phyloP scores from a whole-genome alignment of 2,797 vertebrate genomes.

The Balearica regulorum region DNA sequence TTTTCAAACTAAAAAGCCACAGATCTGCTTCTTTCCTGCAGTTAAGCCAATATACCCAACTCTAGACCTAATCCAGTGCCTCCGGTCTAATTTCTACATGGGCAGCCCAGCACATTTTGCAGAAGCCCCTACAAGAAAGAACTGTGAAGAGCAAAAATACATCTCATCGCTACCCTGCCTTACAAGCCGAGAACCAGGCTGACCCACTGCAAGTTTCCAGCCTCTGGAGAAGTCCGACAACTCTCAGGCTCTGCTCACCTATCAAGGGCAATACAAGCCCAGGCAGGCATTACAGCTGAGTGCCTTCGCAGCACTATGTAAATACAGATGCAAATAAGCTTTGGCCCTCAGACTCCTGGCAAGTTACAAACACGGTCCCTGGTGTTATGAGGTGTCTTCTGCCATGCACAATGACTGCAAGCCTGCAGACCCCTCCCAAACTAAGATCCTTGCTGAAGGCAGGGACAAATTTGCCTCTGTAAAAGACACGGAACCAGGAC shows the following conservation, averaged over 20 bases:
- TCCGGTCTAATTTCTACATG: neutral
- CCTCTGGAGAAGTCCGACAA: neutral
- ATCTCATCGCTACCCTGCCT: neutral
- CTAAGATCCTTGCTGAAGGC: neutral
- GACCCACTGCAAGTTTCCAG: neutral
- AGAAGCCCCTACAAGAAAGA: neutral
- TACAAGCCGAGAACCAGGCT: neutral
- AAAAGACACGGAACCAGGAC: neutral
- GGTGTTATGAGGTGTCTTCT: neutral
- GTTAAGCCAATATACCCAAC: neutral
- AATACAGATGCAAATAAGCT: constrained; percentile 12
- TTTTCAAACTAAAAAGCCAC: neutral
- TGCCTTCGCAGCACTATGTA: constrained; percentile 28
- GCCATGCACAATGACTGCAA: neutral
- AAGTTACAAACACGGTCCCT: neutral
- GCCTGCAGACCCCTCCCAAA: neutral
- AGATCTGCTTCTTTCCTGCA: neutral
- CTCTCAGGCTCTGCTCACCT: neutral
- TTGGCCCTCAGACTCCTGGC: neutral
- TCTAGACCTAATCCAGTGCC: neutral
- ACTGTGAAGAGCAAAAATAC: neutral
- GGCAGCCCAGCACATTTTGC: neutral
- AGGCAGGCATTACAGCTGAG: neutral
- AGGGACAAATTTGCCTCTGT: neutral
- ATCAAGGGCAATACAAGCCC: neutral